Conservation (phyloP, 2,888 invertebrate species). For the Sipha maydis region DNA sequence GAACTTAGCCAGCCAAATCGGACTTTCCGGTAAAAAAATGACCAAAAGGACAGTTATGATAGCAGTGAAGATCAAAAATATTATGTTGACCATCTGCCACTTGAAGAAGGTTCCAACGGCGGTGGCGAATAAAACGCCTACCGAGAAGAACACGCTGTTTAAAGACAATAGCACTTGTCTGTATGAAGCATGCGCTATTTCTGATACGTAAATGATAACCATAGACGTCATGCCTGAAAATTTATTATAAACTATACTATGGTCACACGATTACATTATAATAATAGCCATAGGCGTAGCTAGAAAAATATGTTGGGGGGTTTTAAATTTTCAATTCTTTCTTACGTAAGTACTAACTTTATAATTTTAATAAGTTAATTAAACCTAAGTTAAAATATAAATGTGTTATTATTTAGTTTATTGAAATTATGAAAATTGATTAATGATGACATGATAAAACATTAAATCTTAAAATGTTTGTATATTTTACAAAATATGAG, state of each 20-base stretch:
- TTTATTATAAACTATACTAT: neutral
- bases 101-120: constrained; percentile 69
- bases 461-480: no score
- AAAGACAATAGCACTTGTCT: constrained; percentile 72
- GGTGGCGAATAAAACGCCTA: constrained; percentile 72
- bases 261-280: no score
- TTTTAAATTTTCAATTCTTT: no score
- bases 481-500: no score
- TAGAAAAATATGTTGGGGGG: no score
- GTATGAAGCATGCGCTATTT: constrained; percentile 71
- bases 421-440: no score
- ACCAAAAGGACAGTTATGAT: constrained; percentile 1
- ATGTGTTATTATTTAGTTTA: no score
- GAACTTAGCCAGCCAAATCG: constrained; percentile 62
- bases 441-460: no score
- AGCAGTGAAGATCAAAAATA: constrained; percentile 51
- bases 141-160: constrained; percentile 72
- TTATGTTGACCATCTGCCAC: constrained; percentile 67
- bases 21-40: constrained; percentile 62
- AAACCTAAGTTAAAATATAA: no score
- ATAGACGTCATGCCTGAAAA: constrained; percentile 70
- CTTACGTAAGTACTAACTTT: no score
- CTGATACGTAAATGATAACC: constrained; percentile 72
- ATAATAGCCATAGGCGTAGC: no score
- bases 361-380: no score